Conservation (phyloP, 1,140 invertebrate species). For the Brachionus manjavacas region DNA sequence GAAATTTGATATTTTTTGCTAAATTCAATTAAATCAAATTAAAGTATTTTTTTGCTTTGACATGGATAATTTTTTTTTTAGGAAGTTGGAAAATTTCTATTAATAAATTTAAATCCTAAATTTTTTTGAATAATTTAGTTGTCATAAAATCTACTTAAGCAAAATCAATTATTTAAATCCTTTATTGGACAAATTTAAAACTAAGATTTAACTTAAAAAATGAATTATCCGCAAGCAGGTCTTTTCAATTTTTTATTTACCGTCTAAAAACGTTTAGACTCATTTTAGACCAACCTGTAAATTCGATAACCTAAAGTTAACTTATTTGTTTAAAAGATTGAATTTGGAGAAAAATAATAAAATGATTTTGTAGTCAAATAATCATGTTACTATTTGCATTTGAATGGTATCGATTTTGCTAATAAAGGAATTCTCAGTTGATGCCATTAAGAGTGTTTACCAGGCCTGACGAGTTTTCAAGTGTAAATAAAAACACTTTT, state of each 20-base stretch:
- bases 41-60: not conserved
- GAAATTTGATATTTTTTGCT: not conserved
- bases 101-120: not conserved
- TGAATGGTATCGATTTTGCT: not conserved
- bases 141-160: not conserved
- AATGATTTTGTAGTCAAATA: not conserved
- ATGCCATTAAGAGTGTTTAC: slow-evolving; percentile 7
- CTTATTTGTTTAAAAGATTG: not conserved
- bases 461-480: not conserved
- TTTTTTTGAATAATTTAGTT: not conserved
- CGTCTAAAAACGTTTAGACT: not conserved
- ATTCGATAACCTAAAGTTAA: not conserved
- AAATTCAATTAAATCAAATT: not conserved
- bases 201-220: not conserved
- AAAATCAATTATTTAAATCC: not conserved
- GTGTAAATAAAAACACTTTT: slow-evolving; percentile 9
- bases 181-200: not conserved
- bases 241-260: not conserved
- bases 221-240: not conserved
- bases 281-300: not conserved
- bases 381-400: slow-evolving; percentile 8
- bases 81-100: not conserved
- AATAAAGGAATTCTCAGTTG: not conserved
- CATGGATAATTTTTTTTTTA: not conserved
- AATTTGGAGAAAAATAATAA: not conserved